These are phyloP conservation scores for Rhea americana DNA, from an alignment of 2,113 vertebrate species.

Conservation along the genomic window DNA sequence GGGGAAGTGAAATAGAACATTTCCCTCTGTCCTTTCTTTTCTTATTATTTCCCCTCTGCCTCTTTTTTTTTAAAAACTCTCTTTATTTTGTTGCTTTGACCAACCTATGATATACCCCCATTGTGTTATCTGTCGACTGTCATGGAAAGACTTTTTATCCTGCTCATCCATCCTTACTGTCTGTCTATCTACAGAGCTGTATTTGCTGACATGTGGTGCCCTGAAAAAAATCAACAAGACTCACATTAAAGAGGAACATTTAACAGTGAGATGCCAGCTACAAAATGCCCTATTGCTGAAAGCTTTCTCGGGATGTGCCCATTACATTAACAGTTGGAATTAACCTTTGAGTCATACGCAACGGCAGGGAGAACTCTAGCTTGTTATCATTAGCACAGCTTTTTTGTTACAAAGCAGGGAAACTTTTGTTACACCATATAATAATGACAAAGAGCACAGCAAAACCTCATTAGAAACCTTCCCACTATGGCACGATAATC, in stretches of 20 bases:
- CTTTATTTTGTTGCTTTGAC: conserved; percentile 19
- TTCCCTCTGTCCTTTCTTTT: conserved; percentile 53
- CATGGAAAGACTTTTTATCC: background rate
- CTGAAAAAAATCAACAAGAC: background rate
- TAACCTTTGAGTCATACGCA: conserved; percentile 28
- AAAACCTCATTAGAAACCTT: background rate
- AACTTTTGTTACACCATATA: background rate
- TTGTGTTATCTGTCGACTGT: background rate
- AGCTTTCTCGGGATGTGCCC: background rate
- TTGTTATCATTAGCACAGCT: conserved; percentile 9
- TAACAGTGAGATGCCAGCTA: conserved; percentile 2
- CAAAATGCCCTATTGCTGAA: conserved; percentile 11
- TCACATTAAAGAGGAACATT: conserved; percentile 4
- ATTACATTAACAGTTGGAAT: conserved; percentile 45
- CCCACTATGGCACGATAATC: background rate
- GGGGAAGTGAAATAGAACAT: conserved; percentile 79
- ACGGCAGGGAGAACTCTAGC: background rate
- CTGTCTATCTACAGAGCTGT: background rate
- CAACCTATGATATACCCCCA: background rate
- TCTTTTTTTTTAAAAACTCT: background rate
- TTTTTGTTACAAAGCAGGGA: conserved; percentile 34
- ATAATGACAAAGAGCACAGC: background rate
- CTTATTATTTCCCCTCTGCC: background rate
- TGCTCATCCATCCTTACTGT: background rate
- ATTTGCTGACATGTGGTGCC: background rate